Evolutionary conservation across 2,797 vertebrate genomes (phyloP).

Genomic region (Pristis pectinata): DNA sequence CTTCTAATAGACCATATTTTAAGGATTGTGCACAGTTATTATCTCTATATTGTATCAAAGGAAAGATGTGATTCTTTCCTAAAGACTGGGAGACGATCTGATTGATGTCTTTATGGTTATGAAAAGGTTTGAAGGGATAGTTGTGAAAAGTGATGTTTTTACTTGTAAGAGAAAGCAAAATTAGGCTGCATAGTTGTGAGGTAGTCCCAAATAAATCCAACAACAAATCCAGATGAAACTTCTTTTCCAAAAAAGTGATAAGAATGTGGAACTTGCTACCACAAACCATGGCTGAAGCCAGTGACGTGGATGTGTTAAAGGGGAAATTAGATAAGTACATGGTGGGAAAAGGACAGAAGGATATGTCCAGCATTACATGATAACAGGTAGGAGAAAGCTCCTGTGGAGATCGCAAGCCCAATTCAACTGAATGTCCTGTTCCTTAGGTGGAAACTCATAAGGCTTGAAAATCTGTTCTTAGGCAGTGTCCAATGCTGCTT

Average conservation of each 20-base stretch:
- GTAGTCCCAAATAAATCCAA: background rate
- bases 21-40: no score
- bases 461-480: background rate
- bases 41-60: no score
- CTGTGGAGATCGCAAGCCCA: background rate
- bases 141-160: background rate
- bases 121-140: background rate
- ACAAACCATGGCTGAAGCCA: background rate
- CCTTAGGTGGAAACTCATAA: background rate
- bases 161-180: background rate
- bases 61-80: no score
- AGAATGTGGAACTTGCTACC: background rate
- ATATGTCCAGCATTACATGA: background rate
- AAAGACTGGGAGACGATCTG: background rate
- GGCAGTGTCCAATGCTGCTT: background rate
- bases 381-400: background rate
- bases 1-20: no score
- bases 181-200: background rate
- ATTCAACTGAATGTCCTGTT: background rate
- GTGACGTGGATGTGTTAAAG: background rate
- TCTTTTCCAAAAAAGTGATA: background rate
- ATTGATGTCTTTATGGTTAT: background rate
- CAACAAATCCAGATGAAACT: background rate
- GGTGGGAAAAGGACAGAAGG: background rate
- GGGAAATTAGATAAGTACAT: background rate